Conservation (phyloP, 2,797 vertebrate genomes). For the Salmo trutta region DNA sequence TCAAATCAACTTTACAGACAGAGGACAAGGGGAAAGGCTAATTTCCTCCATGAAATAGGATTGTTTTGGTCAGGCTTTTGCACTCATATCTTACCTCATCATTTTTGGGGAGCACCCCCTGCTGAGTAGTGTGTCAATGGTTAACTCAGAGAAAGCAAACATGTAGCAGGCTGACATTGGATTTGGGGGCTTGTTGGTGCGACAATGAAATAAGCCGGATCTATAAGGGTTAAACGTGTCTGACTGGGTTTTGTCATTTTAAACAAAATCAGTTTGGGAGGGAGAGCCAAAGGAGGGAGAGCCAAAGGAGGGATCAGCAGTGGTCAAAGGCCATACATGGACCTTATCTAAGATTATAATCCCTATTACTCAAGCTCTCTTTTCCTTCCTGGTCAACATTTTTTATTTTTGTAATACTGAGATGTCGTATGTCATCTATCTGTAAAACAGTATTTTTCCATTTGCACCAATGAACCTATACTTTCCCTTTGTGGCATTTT, state of each 20-base stretch:
- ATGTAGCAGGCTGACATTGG: conserved; percentile 57
- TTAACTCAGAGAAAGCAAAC: conserved; percentile 71
- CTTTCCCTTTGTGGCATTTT: too few species aligned
- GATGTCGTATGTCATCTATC: too few species aligned
- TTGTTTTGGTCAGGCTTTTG: conserved; percentile 72
- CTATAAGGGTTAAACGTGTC: conserved; percentile 62
- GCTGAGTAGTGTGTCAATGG: conserved; percentile 81
- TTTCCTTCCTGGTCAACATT: neutral
- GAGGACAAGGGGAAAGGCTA: conserved; percentile 51
- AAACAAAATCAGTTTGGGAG: conserved; percentile 43
- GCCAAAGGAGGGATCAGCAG: conserved; percentile 33
- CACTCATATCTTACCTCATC: conserved; percentile 57
- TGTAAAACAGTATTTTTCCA: too few species aligned
- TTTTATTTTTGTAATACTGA: neutral
- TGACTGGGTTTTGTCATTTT: conserved; percentile 58
- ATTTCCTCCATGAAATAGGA: conserved; percentile 77
- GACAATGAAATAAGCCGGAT: conserved; percentile 61
- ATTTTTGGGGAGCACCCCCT: conserved; percentile 75
- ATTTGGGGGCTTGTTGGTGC: conserved; percentile 55
- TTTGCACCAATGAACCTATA: too few species aligned
- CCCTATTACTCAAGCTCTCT: conserved; percentile 5
- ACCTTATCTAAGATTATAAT: conserved; percentile 29
- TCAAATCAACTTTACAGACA: conserved; percentile 75
- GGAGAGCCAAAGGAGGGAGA: conserved; percentile 33
- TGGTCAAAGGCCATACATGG: conserved; percentile 37